phyloP scores from a whole-genome alignment of 2,888 invertebrate species.

The Biston betularia region DNA sequence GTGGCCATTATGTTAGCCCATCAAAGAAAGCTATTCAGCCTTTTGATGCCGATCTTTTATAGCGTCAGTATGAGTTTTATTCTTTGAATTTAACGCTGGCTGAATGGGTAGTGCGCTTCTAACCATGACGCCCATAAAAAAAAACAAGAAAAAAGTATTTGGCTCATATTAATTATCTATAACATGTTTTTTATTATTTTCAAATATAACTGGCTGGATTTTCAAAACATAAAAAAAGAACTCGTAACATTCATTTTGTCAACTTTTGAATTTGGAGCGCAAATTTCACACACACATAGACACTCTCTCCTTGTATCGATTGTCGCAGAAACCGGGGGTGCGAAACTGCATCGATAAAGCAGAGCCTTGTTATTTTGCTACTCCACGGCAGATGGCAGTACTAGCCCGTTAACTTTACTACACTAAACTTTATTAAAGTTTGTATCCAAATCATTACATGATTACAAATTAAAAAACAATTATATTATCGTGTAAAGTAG shows the following conservation, averaged over 20 bases:
- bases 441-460: no score
- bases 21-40: constrained; percentile 23
- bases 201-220: neutral
- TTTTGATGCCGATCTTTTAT: constrained; percentile 19
- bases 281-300: constrained; percentile 62
- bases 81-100: constrained; percentile 8
- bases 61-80: constrained; percentile 13
- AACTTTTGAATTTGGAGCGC: constrained; percentile 68
- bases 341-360: constrained; percentile 61
- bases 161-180: neutral
- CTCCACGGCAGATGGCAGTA: constrained; percentile 63
- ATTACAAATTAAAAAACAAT: no score
- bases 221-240: constrained; percentile 6
- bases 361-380: constrained; percentile 54
- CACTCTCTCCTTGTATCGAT: constrained; percentile 43
- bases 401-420: neutral
- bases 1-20: constrained; percentile 34
- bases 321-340: constrained; percentile 41
- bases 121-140: neutral
- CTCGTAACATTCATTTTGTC: constrained; percentile 8
- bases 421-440: no score
- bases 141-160: neutral
- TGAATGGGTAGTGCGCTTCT: neutral
- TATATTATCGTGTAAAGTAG: no score
- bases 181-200: neutral